Base-by-base conservation (phyloP, 2,888 invertebrate species). In the Belgica antarctica region DNA sequence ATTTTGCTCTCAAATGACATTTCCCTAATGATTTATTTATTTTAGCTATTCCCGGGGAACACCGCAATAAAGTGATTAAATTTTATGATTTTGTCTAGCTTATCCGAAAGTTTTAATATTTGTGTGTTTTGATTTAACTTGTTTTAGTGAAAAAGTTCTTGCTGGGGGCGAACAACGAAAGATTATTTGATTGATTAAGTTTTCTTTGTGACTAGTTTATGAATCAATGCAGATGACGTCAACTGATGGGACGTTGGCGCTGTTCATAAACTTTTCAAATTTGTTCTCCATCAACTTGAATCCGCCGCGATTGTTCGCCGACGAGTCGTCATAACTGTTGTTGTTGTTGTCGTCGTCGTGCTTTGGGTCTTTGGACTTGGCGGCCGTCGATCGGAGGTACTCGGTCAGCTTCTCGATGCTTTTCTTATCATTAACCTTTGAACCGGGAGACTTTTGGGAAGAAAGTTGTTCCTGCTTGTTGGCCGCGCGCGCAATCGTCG, bases 141-240 rank as follows among this genome's bases (percentile, higher is more conserved):
- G n/a, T n/a, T n/a, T n/a, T n/a, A n/a, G n/a, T n/a, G n/a, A n/a
- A n/a, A n/a, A n/a, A n/a, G n/a, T n/a, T n/a, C n/a, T n/a, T n/a
- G n/a, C n/a, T n/a, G n/a, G n/a, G n/a, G n/a, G n/a, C n/a, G n/a
- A n/a, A n/a, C n/a, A n/a, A n/a, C n/a, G n/a, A n/a, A n/a, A n/a
- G n/a, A n/a, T n/a, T n/a, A n/a, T n/a, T n/a, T n/a, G n/a, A n/a
- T n/a, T n/a, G n/a, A n/a, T n/a, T n/a, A n/a, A n/a, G n/a, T n/a
- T n/a, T n/a, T n/a, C n/a, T n/a, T n/a, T n/a, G n/a, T n/a, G n/a
- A n/a, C n/a, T n/a, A n/a, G n/a, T n/a, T 68, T 68, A 68, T 7
- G 68, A 68, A 27, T 68, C 68, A 57, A 68, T 68, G 27, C 68
- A 68, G 10, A 68, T 68, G 17, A 68, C 68, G 15, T 68, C 65